Percentiles rank a stretch among this genome's conserved stretches.
phyloP scores from a whole-genome alignment of 2,113 vertebrate genomes.

The Gadus macrocephalus region DNA sequence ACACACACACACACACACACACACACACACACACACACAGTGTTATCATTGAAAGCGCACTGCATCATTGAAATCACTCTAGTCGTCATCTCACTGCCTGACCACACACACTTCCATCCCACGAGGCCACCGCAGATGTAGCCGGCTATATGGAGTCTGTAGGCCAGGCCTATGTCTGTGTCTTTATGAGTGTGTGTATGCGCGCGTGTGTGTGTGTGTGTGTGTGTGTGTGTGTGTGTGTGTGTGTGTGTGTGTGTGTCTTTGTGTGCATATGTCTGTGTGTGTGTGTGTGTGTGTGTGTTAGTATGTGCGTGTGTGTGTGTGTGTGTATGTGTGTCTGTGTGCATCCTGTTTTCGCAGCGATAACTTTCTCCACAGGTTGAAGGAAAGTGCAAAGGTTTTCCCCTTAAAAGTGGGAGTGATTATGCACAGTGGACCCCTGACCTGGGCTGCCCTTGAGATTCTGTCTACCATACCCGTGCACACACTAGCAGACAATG shows the following conservation, averaged over 20 bases:
- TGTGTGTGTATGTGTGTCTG: neutral
- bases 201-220: neutral
- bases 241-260: neutral
- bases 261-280: neutral
- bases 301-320: neutral
- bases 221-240: neutral
- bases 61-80: slow-evolving; percentile 40
- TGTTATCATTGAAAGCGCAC: slow-evolving; percentile 36
- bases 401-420: slow-evolving; percentile 25
- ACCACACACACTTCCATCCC: slow-evolving; percentile 51
- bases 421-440: slow-evolving; percentile 27
- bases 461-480: slow-evolving; percentile 36
- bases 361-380: slow-evolving; percentile 51
- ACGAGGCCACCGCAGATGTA: slow-evolving; percentile 54
- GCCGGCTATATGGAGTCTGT: slow-evolving; percentile 24
- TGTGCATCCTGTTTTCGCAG: slow-evolving; percentile 37
- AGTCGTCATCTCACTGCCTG: slow-evolving; percentile 46
- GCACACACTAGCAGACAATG: neutral
- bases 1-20: neutral
- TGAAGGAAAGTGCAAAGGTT: slow-evolving; percentile 36
- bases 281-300: neutral
- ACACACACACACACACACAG: slow-evolving; percentile 20
- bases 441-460: neutral
- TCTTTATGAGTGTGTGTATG: slow-evolving; percentile 24
- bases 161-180: slow-evolving; percentile 24